A percentile compares a stretch with the other conserved stretches of the same genome.
Conservation (phyloP, 1,140 invertebrate genomes). For the Acromyrmex echinatior region DNA sequence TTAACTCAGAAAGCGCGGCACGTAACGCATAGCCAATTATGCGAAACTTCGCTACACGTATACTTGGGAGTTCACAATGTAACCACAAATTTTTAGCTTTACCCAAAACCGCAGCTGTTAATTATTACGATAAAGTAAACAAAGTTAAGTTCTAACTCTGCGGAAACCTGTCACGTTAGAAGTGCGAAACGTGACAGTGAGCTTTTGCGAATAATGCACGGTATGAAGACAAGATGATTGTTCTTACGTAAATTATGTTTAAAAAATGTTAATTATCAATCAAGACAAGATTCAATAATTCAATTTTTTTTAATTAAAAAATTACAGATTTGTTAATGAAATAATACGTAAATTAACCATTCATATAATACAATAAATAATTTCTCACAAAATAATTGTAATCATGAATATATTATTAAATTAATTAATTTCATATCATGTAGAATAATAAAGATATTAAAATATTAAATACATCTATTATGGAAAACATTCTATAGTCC, state of each 20-base stretch:
- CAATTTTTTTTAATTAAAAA: background rate
- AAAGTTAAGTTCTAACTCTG: conserved; percentile 37
- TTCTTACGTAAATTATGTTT: background rate
- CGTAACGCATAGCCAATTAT: conserved; percentile 34
- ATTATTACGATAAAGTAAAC: conserved; percentile 54
- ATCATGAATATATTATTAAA: background rate
- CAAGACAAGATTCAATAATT: background rate
- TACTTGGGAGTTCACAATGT: conserved; percentile 45
- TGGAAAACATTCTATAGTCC: background rate
- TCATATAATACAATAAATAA: conserved; percentile 1
- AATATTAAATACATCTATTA: background rate
- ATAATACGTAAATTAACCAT: background rate
- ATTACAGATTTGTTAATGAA: background rate
- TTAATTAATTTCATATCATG: background rate
- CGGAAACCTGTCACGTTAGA: conserved; percentile 34
- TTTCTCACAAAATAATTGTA: background rate
- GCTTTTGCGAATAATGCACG: conserved; percentile 48
- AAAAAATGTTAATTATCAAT: background rate
- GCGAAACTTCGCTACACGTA: conserved; percentile 17
- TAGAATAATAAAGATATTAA: conserved; percentile 3
- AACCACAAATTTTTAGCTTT: conserved; percentile 52
- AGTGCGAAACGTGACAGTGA: conserved; percentile 17
- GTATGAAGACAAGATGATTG: background rate
- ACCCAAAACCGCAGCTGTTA: conserved; percentile 53
- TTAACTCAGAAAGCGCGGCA: conserved; percentile 22